A percentile compares a stretch with the other conserved stretches of the same genome.
Evolutionary conservation across 1,140 invertebrate species (phyloP).

Genomic region (Megathymus violae): DNA sequence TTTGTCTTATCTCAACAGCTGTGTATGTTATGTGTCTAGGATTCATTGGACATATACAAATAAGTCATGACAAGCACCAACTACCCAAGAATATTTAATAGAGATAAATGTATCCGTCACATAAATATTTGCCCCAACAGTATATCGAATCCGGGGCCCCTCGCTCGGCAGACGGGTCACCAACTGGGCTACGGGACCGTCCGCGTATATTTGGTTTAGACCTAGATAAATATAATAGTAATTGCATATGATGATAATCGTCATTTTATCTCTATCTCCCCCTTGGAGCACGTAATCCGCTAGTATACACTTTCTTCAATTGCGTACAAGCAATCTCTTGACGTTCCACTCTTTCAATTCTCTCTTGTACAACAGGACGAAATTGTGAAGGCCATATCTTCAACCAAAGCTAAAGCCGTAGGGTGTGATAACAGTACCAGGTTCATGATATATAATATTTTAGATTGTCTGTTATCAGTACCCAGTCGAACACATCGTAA

Average conservation of each 20-base stretch:
- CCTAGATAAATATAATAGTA: too few species aligned
- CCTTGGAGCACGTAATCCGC: neutral
- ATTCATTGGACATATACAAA: too few species aligned
- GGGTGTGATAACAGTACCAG: slow-evolving; percentile 8
- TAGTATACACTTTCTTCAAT: neutral
- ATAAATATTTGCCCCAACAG: too few species aligned
- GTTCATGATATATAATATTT: neutral
- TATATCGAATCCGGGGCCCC: too few species aligned
- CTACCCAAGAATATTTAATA: too few species aligned
- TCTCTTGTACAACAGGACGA: neutral
- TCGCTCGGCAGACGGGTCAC: too few species aligned
- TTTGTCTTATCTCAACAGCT: too few species aligned
- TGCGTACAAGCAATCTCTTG: neutral
- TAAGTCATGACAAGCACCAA: too few species aligned
- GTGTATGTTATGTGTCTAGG: too few species aligned
- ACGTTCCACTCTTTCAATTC: neutral
- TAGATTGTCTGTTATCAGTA: neutral
- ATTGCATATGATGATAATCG: slow-evolving; percentile 6
- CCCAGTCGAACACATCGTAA: neutral
- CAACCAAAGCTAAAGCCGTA: neutral
- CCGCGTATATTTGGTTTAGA: too few species aligned
- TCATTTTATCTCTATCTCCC: neutral
- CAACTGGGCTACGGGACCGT: too few species aligned
- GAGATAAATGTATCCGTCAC: too few species aligned
- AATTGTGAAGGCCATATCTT: neutral